Percentiles rank a stretch among this genome's conserved stretches.
phyloP scores from a whole-genome alignment of 2,797 vertebrate species.

The Falco concolor region DNA sequence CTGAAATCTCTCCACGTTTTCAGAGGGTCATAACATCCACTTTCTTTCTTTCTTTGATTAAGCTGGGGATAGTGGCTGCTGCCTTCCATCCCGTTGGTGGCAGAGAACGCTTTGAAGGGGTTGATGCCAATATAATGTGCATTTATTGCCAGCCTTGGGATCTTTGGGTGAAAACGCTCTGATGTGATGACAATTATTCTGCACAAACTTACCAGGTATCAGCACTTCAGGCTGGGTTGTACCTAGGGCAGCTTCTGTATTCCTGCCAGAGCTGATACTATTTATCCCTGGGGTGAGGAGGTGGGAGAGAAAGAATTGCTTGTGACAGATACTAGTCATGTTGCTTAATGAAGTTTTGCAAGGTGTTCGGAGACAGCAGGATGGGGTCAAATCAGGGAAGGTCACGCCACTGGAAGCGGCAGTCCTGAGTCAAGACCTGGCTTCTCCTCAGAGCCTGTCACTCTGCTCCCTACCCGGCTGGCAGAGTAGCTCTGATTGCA shows the following conservation, averaged over 20 bases:
- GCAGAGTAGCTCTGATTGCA: background rate
- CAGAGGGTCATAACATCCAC: background rate
- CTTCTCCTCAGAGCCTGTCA: background rate
- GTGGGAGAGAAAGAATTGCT: slow-evolving; percentile 38
- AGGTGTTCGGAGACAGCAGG: slow-evolving; percentile 29
- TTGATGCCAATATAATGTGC: background rate
- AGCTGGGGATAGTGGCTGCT: background rate
- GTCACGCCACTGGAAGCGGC: background rate
- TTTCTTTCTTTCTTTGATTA: background rate
- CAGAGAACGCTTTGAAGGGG: background rate
- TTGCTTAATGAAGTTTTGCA: slow-evolving; percentile 53
- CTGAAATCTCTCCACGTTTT: background rate
- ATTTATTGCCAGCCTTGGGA: background rate
- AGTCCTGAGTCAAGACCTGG: slow-evolving; percentile 7
- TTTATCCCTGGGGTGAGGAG: slow-evolving; percentile 42
- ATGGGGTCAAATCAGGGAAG: slow-evolving; percentile 32
- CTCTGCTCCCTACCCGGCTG: background rate
- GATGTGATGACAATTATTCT: background rate
- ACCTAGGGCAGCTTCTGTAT: background rate
- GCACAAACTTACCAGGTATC: background rate
- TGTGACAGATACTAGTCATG: slow-evolving; percentile 39
- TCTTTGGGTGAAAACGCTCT: background rate
- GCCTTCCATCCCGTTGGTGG: background rate
- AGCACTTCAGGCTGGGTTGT: background rate
- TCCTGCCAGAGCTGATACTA: slow-evolving; percentile 30